A percentile compares a stretch with the other conserved stretches of the same genome.
phyloP scores from a whole-genome alignment of 2,797 vertebrate genomes.

The Schizothorax lantsangensis region DNA sequence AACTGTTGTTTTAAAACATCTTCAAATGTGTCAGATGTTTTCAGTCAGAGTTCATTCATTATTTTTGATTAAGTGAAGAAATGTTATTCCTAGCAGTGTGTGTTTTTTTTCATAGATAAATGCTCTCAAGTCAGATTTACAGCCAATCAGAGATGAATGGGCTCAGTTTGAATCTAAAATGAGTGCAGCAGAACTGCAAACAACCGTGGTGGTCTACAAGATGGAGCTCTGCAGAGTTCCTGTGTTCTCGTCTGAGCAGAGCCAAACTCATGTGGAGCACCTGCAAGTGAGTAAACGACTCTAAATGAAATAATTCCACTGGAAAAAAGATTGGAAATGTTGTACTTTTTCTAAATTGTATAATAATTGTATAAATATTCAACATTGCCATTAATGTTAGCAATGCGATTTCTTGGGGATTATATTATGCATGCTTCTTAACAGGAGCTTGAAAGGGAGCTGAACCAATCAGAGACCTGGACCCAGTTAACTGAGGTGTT shows the following conservation, averaged over 20 bases:
- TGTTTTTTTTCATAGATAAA: constrained; percentile 73
- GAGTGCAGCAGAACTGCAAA: constrained; percentile 71
- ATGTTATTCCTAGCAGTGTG: not conserved
- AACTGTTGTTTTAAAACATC: not conserved
- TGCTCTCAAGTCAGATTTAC: constrained; percentile 66
- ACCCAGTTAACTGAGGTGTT: constrained; percentile 58
- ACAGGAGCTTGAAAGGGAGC: constrained; percentile 83
- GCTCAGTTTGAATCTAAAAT: constrained; percentile 73
- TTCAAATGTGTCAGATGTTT: not conserved
- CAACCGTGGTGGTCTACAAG: constrained; percentile 74
- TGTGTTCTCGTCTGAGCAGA: constrained; percentile 76
- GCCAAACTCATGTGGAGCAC: constrained; percentile 72
- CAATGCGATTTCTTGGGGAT: not conserved
- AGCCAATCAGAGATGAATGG: constrained; percentile 78
- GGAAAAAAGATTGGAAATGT: not conserved
- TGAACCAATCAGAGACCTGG: constrained; percentile 75
- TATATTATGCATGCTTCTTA: constrained; percentile 24
- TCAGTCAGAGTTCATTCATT: not conserved
- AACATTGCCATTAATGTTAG: not conserved
- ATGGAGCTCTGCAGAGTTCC: constrained; percentile 73
- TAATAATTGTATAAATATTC: not conserved
- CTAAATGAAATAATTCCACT: not conserved
- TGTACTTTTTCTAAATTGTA: not conserved
- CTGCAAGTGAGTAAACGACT: constrained; percentile 81
- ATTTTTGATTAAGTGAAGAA: not conserved